Base-by-base conservation (phyloP, 2,113 vertebrate genomes). In the Vanacampus margaritifer region DNA sequence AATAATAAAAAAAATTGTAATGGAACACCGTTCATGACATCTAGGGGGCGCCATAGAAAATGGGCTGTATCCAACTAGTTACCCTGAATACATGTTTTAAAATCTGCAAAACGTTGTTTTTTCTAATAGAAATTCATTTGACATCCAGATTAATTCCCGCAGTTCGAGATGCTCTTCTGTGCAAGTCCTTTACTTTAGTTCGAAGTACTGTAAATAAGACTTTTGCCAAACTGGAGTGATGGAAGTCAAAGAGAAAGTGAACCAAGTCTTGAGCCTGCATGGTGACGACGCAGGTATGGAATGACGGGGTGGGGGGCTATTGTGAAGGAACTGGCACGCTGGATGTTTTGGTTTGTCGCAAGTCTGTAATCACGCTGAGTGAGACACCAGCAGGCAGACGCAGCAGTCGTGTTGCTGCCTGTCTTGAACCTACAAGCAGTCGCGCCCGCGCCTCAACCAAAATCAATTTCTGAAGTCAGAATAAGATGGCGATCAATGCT, bases 311-410 rank as follows among this genome's bases (percentile, higher is more conserved):
- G 37, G 37, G 59, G 51, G 13, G 23, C 10, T 5, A 23, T 1
- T 2, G 7, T 2, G 50, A 50, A 41, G 41, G 69, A 16, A n/a
- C 4, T 24, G 63, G 24, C 59, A 39, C 24, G 7, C 51, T 41
- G 43, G n/a, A 50, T 69, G 68, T 78, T 82, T 71, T 26, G 5
- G 9, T 54, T 36, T 21, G 57, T 45, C 46, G 65, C 59, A 73
- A 80, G 71, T 65, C 80, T 86, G 51, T 81, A 80, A 89, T 89
- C 77, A 73, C 37, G 43, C 43, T 41, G 58, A 76, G 78, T 60
- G 59, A 84, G 58, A 84, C 81, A 71, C 73, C 79, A 68, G 61
- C 71, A 83, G 35, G 56, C 81, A 80, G 76, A 73, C 76, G 56
- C 37, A 3, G 11, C 59, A 21, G 46, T 50, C 88, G 6, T 75